Percentiles rank a stretch among this genome's conserved stretches.
Conservation (phyloP, 1,140 invertebrate species). For the Ylistrum balloti region DNA sequence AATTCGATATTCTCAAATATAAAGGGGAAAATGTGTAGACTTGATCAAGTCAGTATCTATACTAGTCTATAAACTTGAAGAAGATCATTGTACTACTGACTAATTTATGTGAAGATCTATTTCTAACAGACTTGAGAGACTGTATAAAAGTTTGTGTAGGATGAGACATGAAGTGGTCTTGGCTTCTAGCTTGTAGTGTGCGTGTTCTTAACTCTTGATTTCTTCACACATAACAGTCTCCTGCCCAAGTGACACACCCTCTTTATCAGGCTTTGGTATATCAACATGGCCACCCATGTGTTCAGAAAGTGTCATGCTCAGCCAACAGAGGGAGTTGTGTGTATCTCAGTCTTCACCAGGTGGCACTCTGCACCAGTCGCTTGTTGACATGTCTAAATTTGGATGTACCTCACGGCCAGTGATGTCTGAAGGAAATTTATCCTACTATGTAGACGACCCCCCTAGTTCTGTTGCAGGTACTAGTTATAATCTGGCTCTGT, state of each 20-base stretch:
- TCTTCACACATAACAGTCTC: conserved; percentile 13
- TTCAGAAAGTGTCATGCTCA: background rate
- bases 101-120: no score
- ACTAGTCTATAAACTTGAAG: no score
- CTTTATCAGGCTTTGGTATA: background rate
- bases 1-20: no score
- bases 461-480: conserved; percentile 61
- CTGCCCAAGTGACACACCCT: conserved; percentile 1
- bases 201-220: background rate
- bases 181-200: background rate
- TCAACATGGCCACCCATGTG: background rate
- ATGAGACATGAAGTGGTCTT: background rate
- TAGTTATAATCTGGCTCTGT: no score
- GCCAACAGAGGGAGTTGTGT: conserved; percentile 28
- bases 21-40: no score
- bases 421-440: conserved; percentile 57
- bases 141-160: no score
- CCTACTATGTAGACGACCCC: conserved; percentile 61
- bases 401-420: background rate
- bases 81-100: no score
- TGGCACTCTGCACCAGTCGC: conserved; percentile 51
- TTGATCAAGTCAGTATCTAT: no score
- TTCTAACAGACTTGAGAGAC: no score
- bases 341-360: conserved; percentile 49
- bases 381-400: background rate